Evolutionary conservation across 2,113 vertebrate species (phyloP).

Genomic region (Nesoenas mayeri): DNA sequence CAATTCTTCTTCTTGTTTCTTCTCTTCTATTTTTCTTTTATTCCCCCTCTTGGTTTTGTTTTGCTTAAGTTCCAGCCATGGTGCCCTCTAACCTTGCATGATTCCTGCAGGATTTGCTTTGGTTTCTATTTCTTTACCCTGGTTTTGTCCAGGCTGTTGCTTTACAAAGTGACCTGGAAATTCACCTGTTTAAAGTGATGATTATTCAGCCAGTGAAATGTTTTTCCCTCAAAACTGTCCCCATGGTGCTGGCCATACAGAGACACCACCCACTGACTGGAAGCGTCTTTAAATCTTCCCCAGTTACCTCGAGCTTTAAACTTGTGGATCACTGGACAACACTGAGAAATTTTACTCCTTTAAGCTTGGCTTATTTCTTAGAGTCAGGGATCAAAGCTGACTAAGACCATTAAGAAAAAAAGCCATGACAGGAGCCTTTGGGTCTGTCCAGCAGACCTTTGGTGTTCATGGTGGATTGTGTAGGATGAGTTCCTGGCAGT

Average conservation of each 20-base stretch:
- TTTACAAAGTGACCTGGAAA: background rate
- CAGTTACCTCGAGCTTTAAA: background rate
- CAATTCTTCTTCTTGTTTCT: background rate
- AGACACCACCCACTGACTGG: background rate
- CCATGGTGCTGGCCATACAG: background rate
- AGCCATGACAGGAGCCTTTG: background rate
- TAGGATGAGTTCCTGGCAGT: background rate
- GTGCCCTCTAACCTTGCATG: background rate
- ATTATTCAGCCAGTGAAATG: background rate
- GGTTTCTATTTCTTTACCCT: background rate
- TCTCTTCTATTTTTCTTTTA: background rate
- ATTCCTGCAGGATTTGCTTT: background rate
- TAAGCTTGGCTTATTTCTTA: background rate
- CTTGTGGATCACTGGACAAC: background rate
- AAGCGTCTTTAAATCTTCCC: background rate
- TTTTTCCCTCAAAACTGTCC: background rate
- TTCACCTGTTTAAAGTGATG: background rate
- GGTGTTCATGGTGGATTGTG: background rate
- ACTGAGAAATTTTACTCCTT: background rate
- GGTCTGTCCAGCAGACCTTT: background rate
- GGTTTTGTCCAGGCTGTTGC: background rate
- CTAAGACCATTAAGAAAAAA: background rate
- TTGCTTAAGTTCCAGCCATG: background rate
- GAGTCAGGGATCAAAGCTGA: background rate
- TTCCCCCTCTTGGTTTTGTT: rapidly evolving